These are phyloP conservation scores for Spinus olivaceus DNA, from an alignment of 2,797 vertebrate species.

Conservation along the genomic window DNA sequence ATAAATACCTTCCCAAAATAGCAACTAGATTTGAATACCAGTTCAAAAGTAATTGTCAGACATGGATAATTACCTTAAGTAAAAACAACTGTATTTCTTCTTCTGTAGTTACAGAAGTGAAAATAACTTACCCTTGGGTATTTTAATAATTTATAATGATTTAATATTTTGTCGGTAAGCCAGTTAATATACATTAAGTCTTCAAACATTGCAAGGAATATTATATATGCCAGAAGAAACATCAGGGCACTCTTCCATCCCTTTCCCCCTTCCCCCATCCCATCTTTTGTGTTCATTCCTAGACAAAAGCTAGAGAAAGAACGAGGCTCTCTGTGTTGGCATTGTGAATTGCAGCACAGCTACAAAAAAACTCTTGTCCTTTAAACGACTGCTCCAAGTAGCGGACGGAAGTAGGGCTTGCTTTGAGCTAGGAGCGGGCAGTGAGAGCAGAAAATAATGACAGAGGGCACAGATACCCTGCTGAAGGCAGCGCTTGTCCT, in stretches of 20 bases:
- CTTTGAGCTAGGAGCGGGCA: neutral
- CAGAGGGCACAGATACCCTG: conserved; percentile 40
- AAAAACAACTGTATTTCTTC: neutral
- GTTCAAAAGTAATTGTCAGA: neutral
- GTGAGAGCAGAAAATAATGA: conserved; percentile 11
- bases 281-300: neutral
- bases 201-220: neutral
- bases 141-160: neutral
- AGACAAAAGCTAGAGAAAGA: neutral
- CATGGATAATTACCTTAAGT: accelerated
- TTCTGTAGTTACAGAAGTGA: neutral
- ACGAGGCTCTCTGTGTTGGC: neutral
- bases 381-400: neutral
- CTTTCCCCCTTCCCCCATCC: neutral
- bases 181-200: neutral
- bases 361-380: conserved; percentile 32
- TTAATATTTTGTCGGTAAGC: neutral
- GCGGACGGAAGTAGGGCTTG: conserved; percentile 3
- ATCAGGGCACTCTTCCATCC: neutral
- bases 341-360: neutral
- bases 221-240: neutral
- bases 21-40: neutral
- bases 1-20: neutral
- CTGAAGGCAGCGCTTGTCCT: conserved; percentile 34
- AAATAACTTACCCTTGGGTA: neutral